Evolutionary conservation across 2,888 invertebrate species (phyloP).

Genomic region (Trypoxylon attenuatum): DNA sequence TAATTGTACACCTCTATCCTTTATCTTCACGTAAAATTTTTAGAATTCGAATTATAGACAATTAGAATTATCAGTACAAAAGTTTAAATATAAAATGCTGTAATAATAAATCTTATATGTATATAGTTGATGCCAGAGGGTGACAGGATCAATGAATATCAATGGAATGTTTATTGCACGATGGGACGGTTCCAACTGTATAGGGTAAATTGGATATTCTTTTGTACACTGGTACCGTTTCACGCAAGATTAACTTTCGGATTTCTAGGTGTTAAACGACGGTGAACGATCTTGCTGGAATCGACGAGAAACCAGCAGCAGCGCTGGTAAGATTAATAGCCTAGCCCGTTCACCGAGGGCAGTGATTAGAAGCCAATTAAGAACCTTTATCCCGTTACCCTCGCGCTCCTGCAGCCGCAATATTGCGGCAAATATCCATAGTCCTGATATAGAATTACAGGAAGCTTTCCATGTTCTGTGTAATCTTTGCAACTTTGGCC

Average conservation of each 20-base stretch:
- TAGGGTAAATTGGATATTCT: slow-evolving; percentile 27
- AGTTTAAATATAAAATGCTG: too few relatives aligned
- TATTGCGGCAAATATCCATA: slow-evolving; percentile 22
- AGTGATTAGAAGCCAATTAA: slow-evolving; percentile 56
- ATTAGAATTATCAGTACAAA: too few relatives aligned
- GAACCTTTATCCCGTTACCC: slow-evolving; percentile 30
- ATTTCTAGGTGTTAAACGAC: slow-evolving; percentile 19
- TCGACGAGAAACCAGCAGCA: slow-evolving; percentile 19
- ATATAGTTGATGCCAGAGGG: too few relatives aligned
- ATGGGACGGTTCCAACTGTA: too few relatives aligned
- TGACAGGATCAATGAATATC: too few relatives aligned
- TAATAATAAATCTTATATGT: too few relatives aligned
- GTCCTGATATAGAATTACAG: slow-evolving; percentile 2
- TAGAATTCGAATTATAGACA: too few relatives aligned
- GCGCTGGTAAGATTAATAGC: slow-evolving; percentile 44
- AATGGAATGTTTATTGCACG: too few relatives aligned
- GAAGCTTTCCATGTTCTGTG: too few relatives aligned
- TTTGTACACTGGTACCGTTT: slow-evolving; percentile 9
- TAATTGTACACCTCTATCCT: too few relatives aligned
- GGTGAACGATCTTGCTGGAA: slow-evolving; percentile 27
- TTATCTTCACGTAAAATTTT: too few relatives aligned
- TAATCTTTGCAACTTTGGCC: too few relatives aligned
- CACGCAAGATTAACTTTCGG: slow-evolving; percentile 45
- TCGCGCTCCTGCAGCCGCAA: not conserved
- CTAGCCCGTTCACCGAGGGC: slow-evolving; percentile 31